A percentile compares a stretch with the other conserved stretches of the same genome.
Evolutionary conservation across 92 coral and sea anemone genomes (phyloP).

Genomic region (Zoanthus gigantus): DNA sequence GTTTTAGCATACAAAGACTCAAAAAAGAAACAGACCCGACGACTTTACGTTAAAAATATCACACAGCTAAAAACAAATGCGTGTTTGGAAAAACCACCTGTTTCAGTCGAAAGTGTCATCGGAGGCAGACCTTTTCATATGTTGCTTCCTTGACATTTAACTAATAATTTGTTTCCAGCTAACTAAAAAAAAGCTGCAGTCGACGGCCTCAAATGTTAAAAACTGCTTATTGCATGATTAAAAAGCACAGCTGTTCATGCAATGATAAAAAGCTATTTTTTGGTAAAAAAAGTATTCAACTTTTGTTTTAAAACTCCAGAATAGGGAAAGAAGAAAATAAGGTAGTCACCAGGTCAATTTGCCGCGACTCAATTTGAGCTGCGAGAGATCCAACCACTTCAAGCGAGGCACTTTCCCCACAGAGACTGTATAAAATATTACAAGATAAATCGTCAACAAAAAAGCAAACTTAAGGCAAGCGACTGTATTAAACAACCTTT

Average conservation of each 20-base stretch:
- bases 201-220: background rate
- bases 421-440: background rate
- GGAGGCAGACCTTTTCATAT: constrained; percentile 3
- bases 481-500: too few relatives aligned
- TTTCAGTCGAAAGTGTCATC: constrained; percentile 20
- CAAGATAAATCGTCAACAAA: background rate
- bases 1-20: background rate
- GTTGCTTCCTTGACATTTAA: constrained; percentile 20
- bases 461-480: background rate
- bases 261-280: background rate
- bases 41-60: background rate
- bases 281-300: background rate
- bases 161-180: constrained; percentile 2
- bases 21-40: constrained; percentile 8
- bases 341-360: background rate
- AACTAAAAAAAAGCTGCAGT: background rate
- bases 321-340: background rate
- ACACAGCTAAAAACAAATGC: background rate
- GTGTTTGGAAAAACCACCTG: constrained; percentile 7
- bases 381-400: background rate
- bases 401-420: constrained; percentile 3
- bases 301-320: background rate
- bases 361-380: background rate
- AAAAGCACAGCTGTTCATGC: background rate
- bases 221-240: constrained; percentile 6